Conservation (phyloP, 1,140 invertebrate genomes). For the Tetramorium parvispinum region DNA sequence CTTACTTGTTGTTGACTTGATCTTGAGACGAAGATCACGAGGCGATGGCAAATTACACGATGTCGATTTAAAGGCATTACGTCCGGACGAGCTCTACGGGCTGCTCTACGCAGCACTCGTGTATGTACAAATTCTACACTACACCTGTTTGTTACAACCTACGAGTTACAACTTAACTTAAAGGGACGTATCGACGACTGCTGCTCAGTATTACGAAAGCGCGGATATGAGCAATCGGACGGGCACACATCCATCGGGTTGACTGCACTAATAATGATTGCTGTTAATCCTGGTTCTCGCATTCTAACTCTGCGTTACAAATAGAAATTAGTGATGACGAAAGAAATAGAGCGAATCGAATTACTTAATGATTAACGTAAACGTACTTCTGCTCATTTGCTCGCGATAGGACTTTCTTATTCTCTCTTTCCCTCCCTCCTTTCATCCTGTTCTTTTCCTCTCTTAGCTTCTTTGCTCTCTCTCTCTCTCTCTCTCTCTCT, state of each 20-base stretch:
- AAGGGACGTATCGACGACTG: not conserved
- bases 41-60: not conserved
- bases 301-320: not conserved
- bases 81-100: not conserved
- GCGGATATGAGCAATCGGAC: not conserved
- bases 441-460: not conserved
- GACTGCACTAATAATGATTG: not conserved
- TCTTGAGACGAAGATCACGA: not conserved
- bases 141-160: not conserved
- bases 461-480: not conserved
- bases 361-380: not conserved
- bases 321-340: not conserved
- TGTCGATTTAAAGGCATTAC: not conserved
- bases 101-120: not conserved
- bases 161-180: not conserved
- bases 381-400: slow-evolving; percentile 6
- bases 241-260: not conserved
- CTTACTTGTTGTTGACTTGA: not conserved
- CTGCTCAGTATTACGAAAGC: slow-evolving; percentile 28
- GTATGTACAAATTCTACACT: not conserved
- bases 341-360: not conserved
- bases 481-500: not conserved
- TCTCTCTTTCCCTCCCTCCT: not conserved
- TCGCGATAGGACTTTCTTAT: slow-evolving; percentile 4
- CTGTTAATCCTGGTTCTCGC: not conserved